phyloP scores from a whole-genome alignment of 2,113 vertebrate species.

The Hydrochoerus hydrochaeris region DNA sequence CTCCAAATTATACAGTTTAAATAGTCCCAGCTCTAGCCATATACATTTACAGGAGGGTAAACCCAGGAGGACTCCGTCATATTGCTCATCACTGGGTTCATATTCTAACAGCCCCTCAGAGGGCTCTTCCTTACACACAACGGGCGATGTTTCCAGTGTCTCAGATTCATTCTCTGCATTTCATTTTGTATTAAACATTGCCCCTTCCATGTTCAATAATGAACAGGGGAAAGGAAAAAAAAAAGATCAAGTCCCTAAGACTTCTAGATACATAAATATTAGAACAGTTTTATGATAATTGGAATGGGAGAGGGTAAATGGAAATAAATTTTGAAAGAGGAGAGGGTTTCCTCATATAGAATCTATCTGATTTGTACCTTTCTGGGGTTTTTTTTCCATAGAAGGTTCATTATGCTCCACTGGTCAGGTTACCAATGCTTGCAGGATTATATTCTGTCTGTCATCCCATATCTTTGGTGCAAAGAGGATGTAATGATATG shows the following conservation, averaged over 20 bases:
- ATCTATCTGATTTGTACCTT: not conserved
- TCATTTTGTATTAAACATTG: not conserved
- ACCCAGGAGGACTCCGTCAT: not conserved
- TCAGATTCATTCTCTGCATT: not conserved
- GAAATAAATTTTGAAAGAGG: not conserved
- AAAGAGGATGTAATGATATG: not conserved
- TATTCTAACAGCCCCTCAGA: not conserved
- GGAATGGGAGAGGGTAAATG: not conserved
- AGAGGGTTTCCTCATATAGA: not conserved
- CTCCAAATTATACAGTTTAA: not conserved
- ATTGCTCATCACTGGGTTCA: not conserved
- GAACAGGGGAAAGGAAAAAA: not conserved
- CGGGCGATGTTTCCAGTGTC: not conserved
- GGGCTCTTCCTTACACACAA: not conserved
- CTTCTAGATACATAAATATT: not conserved
- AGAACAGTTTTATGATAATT: not conserved
- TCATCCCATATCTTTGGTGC: not conserved
- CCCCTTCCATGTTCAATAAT: not conserved
- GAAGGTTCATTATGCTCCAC: not conserved
- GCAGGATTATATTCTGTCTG: constrained; percentile 46
- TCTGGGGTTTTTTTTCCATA: not conserved
- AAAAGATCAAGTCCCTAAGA: not conserved
- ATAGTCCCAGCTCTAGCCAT: not conserved
- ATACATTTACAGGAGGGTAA: not conserved
- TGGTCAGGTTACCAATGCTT: not conserved